Conservation (phyloP, 1,140 invertebrate genomes). For the Trachelipus rathkii region DNA sequence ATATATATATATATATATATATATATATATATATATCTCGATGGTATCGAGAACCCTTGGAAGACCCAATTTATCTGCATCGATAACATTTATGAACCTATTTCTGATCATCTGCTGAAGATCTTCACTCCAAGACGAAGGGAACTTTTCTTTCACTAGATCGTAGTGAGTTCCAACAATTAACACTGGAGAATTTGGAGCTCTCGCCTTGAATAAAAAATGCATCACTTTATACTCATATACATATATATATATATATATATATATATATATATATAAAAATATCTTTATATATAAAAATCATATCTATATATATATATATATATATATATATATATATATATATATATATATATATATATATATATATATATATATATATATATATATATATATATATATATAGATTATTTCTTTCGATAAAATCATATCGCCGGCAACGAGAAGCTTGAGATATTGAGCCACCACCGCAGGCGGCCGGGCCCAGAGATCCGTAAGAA, state of each 20-base stretch:
- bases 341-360: too few species aligned
- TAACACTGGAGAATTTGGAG: conserved; percentile 88
- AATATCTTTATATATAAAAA: too few species aligned
- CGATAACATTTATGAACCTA: conserved; percentile 81
- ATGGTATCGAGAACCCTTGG: conserved; percentile 89
- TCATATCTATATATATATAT: conserved; percentile 14
- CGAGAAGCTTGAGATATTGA: too few species aligned
- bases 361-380: too few species aligned
- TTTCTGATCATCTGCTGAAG: conserved; percentile 84
- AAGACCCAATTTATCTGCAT: conserved; percentile 92
- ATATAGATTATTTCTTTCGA: too few species aligned
- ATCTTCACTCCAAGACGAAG: conserved; percentile 68
- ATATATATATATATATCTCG: conserved; percentile 67
- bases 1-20: too few species aligned
- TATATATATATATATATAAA: conserved; percentile 23
- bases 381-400: too few species aligned
- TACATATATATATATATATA: too few species aligned
- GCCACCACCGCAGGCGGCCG: too few species aligned
- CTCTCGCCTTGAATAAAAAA: conserved; percentile 62
- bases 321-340: too few species aligned
- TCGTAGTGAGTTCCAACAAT: conserved; percentile 95
- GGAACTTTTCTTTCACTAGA: conserved; percentile 69
- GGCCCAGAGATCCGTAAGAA: too few species aligned
- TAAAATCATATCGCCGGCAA: too few species aligned
- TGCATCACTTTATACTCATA: conserved; percentile 41